Evolutionary conservation across 2,113 vertebrate genomes (phyloP).

Genomic region (Donacobius atricapilla): DNA sequence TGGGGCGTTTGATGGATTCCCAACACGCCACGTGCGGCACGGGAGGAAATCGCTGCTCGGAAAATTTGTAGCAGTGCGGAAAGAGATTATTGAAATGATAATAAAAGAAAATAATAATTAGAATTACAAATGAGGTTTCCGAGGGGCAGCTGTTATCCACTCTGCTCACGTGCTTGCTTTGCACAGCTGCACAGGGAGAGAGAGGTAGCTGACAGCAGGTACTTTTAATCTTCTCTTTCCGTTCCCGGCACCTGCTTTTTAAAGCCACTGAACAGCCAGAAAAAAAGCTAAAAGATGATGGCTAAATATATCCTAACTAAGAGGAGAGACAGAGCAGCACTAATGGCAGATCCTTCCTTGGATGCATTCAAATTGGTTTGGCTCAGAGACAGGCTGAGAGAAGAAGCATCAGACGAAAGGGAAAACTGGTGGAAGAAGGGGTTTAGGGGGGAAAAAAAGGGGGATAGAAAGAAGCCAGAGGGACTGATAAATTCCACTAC

Average conservation of each 20-base stretch:
- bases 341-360: conserved; percentile 33
- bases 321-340: conserved; percentile 11
- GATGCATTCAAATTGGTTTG: conserved; percentile 34
- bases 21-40: background rate
- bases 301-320: conserved; percentile 53
- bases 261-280: background rate
- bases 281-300: background rate
- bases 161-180: background rate
- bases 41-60: conserved; percentile 36
- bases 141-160: conserved; percentile 60
- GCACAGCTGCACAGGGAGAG: background rate
- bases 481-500: background rate
- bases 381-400: background rate
- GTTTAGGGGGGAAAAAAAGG: background rate
- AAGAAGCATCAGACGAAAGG: background rate
- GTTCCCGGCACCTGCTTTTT: conserved; percentile 24
- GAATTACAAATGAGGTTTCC: conserved; percentile 59
- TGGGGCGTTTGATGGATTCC: background rate
- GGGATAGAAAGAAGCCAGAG: background rate
- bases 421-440: background rate
- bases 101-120: background rate
- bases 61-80: conserved; percentile 27
- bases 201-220: conserved; percentile 12
- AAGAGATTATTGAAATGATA: conserved; percentile 35
- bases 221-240: conserved; percentile 40